Base-by-base conservation (phyloP, 2,113 vertebrate species). In the Eulemur rufifrons region DNA sequence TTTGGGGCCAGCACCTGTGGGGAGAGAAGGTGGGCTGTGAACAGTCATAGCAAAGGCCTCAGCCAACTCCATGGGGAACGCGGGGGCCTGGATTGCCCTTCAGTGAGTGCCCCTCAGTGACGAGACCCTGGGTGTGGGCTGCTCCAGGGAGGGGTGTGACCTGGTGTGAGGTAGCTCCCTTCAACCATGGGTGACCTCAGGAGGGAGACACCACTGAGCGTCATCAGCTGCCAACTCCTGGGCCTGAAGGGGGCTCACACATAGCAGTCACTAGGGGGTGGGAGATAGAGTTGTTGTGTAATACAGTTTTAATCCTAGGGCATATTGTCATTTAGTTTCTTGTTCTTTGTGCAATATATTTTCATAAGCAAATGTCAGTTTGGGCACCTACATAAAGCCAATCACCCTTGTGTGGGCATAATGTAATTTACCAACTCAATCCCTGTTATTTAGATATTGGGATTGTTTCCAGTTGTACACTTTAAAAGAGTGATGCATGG, bases 261-360 rank as follows among this genome's bases (percentile, higher is more conserved):
- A 18, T 15, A 54, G 34, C 52, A 6, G 45, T 21, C 69, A 25
- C 34, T 0, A 0, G 5, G 0, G 21, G 71, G 10, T 13, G 10
- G 63, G n/a, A 37, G 71, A n/a, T 6, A 0, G 34, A 6, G 32
- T 14, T 27, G 34, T 25, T 6, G 20, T 37, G 37, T 13, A 8
- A 25, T n/a, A 7, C 17, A 45, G 50, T 29, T 37, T 4, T 84
- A 23, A 68, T 11, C 59, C 25, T 2, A 52, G 56, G 59, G 18
- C 66, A 7, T 45, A 17, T 21, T 45, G 6, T 52, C 63, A 18
- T 39, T 42, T 61, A 6, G 21, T 50, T 39, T 54, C 69, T 64
- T 81, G 69, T 47, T 27, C 84, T 85, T 80, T 39, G 3, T 27
- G n/a, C 50, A 56, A 34, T 42, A 61, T 45, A 18, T 2, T 42